phyloP scores from a whole-genome alignment of 2,113 vertebrate species.

The Pandion haliaetus region DNA sequence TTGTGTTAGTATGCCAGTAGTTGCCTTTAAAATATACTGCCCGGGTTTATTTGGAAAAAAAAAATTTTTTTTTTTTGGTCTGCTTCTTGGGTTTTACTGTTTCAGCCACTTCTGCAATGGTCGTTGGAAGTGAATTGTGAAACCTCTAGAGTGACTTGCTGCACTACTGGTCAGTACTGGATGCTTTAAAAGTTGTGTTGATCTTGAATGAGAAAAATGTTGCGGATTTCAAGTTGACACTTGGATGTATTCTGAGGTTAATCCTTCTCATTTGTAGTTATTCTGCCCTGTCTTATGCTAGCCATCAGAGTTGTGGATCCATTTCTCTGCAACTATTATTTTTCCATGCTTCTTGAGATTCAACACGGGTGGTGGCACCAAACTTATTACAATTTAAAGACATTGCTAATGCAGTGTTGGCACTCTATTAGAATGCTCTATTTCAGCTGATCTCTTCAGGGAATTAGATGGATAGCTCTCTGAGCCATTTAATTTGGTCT shows the following conservation, averaged over 20 bases:
- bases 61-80: neutral
- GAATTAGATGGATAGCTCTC: neutral
- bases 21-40: neutral
- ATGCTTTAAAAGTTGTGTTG: neutral
- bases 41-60: neutral
- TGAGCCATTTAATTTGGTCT: neutral
- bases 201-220: neutral
- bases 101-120: neutral
- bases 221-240: neutral
- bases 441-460: neutral
- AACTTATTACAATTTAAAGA: rapidly evolving
- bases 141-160: neutral
- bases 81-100: neutral
- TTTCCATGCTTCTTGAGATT: neutral
- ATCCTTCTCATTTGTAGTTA: neutral
- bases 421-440: neutral
- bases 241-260: neutral
- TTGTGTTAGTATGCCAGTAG: neutral
- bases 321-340: neutral
- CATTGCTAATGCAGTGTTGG: neutral
- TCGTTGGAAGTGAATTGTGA: neutral
- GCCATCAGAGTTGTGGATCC: neutral
- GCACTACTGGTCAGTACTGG: neutral
- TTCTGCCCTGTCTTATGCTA: rapidly evolving
- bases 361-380: neutral